Evolutionary conservation across 2,888 invertebrate species (phyloP).

Genomic region (Amphipoea oculea): DNA sequence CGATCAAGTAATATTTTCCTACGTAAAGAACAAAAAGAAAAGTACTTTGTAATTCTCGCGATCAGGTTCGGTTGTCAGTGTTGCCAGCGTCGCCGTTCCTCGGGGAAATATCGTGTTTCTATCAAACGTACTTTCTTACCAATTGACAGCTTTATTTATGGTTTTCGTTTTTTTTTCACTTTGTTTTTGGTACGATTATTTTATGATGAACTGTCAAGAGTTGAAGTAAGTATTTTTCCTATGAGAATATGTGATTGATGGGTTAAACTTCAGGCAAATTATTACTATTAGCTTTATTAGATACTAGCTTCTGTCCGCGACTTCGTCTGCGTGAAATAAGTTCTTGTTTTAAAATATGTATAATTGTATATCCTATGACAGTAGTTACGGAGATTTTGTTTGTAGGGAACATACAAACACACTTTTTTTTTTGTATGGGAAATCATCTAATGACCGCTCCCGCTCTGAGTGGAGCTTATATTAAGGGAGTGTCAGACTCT

Average conservation of each 20-base stretch:
- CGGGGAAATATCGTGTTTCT: conserved; percentile 60
- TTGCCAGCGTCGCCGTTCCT: conserved; percentile 36
- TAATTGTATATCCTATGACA: too few relatives aligned
- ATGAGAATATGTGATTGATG: not conserved
- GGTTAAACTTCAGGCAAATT: not conserved
- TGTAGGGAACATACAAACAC: not conserved
- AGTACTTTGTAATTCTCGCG: conserved; percentile 48
- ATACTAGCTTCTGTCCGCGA: too few relatives aligned
- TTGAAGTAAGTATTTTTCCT: not conserved
- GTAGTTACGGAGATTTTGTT: not conserved
- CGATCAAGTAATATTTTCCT: conserved; percentile 54
- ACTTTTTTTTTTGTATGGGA: not conserved
- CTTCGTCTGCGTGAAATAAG: not conserved
- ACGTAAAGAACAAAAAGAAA: conserved; percentile 46
- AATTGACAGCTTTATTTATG: conserved; percentile 58
- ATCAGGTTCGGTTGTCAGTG: conserved; percentile 43
- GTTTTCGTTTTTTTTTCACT: conserved; percentile 26
- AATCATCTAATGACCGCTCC: too few relatives aligned
- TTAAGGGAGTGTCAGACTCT: too few relatives aligned
- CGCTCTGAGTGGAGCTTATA: too few relatives aligned
- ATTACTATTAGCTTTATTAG: not conserved
- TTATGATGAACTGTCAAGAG: conserved; percentile 13
- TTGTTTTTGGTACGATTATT: conserved; percentile 30
- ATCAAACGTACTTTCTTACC: conserved; percentile 49
- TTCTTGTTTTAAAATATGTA: not conserved